phyloP scores from a whole-genome alignment of 2,797 vertebrate species.

The Chloroceryle amazona region DNA sequence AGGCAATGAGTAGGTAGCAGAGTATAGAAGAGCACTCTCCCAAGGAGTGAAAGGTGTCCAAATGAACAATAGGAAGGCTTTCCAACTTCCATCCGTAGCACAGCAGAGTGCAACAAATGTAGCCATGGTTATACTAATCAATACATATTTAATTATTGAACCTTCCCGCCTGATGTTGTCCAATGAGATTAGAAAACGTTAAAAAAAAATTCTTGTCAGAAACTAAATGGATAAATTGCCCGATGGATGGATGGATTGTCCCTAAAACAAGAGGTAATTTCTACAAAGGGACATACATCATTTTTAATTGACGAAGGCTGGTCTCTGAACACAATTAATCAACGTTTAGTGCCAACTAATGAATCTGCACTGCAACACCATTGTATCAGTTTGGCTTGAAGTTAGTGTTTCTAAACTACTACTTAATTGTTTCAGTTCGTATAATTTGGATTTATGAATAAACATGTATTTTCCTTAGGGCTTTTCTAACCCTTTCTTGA shows the following conservation, averaged over 20 bases:
- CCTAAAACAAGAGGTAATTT: slow-evolving; percentile 73
- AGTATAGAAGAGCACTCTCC: not conserved
- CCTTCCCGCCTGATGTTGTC: slow-evolving; percentile 66
- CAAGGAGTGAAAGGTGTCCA: not conserved
- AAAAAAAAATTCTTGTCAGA: slow-evolving; percentile 74
- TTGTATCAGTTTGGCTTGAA: slow-evolving; percentile 55
- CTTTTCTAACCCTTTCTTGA: slow-evolving; percentile 56
- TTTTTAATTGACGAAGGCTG: slow-evolving; percentile 86
- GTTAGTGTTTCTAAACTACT: slow-evolving; percentile 73
- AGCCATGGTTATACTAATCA: slow-evolving; percentile 57
- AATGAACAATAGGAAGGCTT: not conserved
- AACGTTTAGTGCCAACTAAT: slow-evolving; percentile 81
- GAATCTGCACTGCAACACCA: slow-evolving; percentile 68
- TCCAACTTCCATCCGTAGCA: not conserved
- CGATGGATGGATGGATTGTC: slow-evolving; percentile 82
- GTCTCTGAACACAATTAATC: slow-evolving; percentile 80
- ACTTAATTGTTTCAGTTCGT: slow-evolving; percentile 77
- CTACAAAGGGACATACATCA: slow-evolving; percentile 86
- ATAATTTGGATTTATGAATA: slow-evolving; percentile 76
- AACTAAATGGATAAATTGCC: slow-evolving; percentile 80
- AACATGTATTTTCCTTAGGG: slow-evolving; percentile 55
- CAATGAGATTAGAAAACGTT: slow-evolving; percentile 70
- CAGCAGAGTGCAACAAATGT: slow-evolving; percentile 2
- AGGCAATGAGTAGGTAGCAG: not conserved
- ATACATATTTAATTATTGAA: slow-evolving; percentile 73